Conservation (phyloP, 2,888 invertebrate species). For the Notodonta ziczac region DNA sequence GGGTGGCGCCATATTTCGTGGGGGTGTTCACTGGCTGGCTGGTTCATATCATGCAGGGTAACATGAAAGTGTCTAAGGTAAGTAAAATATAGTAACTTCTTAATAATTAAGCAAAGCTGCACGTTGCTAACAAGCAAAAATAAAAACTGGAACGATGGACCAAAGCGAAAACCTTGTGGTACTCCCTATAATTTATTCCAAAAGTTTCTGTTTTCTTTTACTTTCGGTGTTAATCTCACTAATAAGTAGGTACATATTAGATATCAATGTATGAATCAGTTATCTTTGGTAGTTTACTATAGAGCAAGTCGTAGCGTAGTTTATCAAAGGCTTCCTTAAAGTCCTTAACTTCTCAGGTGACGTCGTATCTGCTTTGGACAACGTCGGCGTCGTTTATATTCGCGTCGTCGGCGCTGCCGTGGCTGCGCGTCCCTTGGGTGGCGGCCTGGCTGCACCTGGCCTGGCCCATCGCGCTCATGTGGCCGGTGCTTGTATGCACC, state of each 20-base stretch:
- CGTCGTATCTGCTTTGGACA: conserved; percentile 50
- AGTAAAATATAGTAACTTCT: background rate
- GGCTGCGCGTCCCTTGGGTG: conserved; percentile 54
- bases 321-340: background rate
- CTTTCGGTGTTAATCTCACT: too few species aligned
- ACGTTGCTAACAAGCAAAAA: too few species aligned
- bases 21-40: conserved; percentile 91
- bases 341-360: conserved; percentile 31
- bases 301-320: background rate
- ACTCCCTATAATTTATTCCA: conserved; percentile 1
- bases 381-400: conserved; percentile 47
- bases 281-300: too few species aligned
- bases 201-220: too few species aligned
- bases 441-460: conserved; percentile 58
- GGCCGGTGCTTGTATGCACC: conserved; percentile 65
- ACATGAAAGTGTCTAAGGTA: conserved; percentile 66
- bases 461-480: conserved; percentile 65
- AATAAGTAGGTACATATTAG: too few species aligned
- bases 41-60: conserved; percentile 86
- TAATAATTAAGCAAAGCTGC: too few species aligned
- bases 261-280: too few species aligned
- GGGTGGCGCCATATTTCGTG: conserved; percentile 89
- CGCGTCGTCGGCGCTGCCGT: conserved; percentile 40
- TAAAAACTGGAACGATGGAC: background rate
- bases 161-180: conserved; percentile 5